Percentiles rank a stretch among this genome's conserved stretches.
These are phyloP conservation scores for Pituophis catenifer DNA, from an alignment of 2,113 vertebrate species.

Conservation along the genomic window DNA sequence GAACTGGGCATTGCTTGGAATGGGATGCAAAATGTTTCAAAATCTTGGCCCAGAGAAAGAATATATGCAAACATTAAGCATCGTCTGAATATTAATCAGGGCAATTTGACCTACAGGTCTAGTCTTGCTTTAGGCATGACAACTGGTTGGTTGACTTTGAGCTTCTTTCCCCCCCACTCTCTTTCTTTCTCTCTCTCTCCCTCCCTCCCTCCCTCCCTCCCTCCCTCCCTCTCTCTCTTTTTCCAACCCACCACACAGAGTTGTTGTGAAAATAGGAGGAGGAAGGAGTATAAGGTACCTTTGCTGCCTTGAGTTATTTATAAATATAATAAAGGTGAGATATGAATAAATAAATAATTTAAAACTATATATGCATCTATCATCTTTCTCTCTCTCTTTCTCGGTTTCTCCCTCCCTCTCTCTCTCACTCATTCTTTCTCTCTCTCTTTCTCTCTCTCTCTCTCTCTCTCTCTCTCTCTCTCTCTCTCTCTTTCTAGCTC, in stretches of 20 bases:
- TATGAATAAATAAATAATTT: not conserved
- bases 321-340: not conserved
- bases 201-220: no score
- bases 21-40: not conserved
- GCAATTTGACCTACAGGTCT: not conserved
- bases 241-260: not conserved
- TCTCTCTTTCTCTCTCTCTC: not conserved
- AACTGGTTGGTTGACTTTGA: not conserved
- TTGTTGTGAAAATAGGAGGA: not conserved
- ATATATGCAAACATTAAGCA: not conserved
- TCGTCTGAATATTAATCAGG: not conserved
- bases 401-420: no score
- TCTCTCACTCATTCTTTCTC: no score
- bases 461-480: not conserved
- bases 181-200: no score
- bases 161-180: no score
- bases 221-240: not conserved
- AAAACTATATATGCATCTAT: not conserved
- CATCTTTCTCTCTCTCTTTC: not conserved
- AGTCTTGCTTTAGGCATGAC: not conserved
- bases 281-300: not conserved
- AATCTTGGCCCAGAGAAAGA: not conserved
- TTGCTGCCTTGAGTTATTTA: not conserved
- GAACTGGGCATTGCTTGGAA: not conserved
- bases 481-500: no score